Percentiles rank a stretch among this genome's conserved stretches.
Conservation (phyloP, 2,888 invertebrate species). For the Eristalis pertinax region DNA sequence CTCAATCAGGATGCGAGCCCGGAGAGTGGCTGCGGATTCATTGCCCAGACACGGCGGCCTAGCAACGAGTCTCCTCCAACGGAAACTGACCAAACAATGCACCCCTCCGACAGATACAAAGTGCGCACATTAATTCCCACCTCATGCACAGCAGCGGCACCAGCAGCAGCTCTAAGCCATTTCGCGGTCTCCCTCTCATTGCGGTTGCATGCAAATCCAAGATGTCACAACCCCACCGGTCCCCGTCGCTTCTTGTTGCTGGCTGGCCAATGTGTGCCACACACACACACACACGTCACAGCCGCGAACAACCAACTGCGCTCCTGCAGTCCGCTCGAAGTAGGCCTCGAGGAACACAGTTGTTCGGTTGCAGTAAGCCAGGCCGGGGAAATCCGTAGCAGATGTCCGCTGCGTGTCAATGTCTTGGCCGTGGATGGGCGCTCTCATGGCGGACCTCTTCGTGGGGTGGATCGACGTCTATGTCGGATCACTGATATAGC, state of each 20-base stretch:
- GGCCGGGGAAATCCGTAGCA: slow-evolving; percentile 51
- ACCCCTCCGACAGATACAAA: slow-evolving; percentile 70
- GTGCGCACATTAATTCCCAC: slow-evolving; percentile 68
- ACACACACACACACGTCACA: slow-evolving; percentile 50
- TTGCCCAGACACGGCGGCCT: not conserved
- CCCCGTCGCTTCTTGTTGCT: slow-evolving; percentile 10
- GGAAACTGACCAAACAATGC: slow-evolving; percentile 71
- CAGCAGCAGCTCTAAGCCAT: slow-evolving; percentile 51
- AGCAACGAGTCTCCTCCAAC: slow-evolving; percentile 27
- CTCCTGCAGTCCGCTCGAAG: slow-evolving; percentile 7
- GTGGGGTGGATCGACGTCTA: slow-evolving; percentile 44
- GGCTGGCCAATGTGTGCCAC: slow-evolving; percentile 37
- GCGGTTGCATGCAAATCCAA: slow-evolving; percentile 60
- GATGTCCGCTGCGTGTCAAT: slow-evolving; percentile 67
- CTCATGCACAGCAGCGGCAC: slow-evolving; percentile 30
- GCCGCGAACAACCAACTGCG: slow-evolving; percentile 40
- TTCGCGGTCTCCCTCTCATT: slow-evolving; percentile 21
- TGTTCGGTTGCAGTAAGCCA: slow-evolving; percentile 37
- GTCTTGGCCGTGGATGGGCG: slow-evolving; percentile 34
- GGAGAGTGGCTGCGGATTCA: slow-evolving; percentile 10
- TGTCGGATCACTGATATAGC: slow-evolving; percentile 30
- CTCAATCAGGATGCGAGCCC: slow-evolving; percentile 64
- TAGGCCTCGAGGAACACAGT: slow-evolving; percentile 59
- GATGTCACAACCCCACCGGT: slow-evolving; percentile 57
- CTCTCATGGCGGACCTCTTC: slow-evolving; percentile 15